A percentile compares a stretch with the other conserved stretches of the same genome.
Conservation (phyloP, 2,888 invertebrate species). For the Listrodromus nycthemerus region DNA sequence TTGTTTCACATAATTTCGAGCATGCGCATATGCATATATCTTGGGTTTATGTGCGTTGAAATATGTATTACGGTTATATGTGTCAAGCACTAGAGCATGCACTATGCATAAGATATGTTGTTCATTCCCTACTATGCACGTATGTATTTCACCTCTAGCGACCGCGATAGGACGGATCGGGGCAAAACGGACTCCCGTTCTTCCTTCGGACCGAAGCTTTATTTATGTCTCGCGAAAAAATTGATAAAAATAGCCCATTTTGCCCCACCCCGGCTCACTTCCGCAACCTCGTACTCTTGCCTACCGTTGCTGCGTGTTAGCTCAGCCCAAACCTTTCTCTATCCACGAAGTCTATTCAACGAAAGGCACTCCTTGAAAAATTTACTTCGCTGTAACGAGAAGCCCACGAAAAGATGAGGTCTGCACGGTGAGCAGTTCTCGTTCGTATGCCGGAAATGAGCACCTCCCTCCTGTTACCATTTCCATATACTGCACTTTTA, state of each 20-base stretch:
- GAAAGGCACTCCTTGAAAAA: constrained; percentile 77
- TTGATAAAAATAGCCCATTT: no score
- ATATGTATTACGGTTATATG: constrained; percentile 20
- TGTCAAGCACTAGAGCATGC: constrained; percentile 54
- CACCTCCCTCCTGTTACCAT: constrained; percentile 5
- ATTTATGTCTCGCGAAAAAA: no score
- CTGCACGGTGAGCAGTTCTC: constrained; percentile 62
- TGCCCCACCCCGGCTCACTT: background rate
- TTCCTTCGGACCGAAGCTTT: no score
- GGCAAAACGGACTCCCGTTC: no score
- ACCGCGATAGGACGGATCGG: constrained; percentile 43
- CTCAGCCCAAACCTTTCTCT: constrained; percentile 32
- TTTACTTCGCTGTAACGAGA: constrained; percentile 78
- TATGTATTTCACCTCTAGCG: constrained; percentile 62
- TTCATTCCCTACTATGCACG: constrained; percentile 69
- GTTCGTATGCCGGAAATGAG: constrained; percentile 53
- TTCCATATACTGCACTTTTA: constrained; percentile 29
- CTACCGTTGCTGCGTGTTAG: constrained; percentile 18
- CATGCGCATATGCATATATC: background rate
- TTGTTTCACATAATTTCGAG: constrained; percentile 1
- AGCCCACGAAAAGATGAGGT: constrained; percentile 75
- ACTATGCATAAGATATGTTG: constrained; percentile 76
- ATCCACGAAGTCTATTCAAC: constrained; percentile 74
- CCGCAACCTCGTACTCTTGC: background rate
- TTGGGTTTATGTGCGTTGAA: constrained; percentile 13